Percentiles rank a stretch among this genome's conserved stretches.
phyloP scores from a whole-genome alignment of 2,888 invertebrate genomes.

The Agrotis clavis region DNA sequence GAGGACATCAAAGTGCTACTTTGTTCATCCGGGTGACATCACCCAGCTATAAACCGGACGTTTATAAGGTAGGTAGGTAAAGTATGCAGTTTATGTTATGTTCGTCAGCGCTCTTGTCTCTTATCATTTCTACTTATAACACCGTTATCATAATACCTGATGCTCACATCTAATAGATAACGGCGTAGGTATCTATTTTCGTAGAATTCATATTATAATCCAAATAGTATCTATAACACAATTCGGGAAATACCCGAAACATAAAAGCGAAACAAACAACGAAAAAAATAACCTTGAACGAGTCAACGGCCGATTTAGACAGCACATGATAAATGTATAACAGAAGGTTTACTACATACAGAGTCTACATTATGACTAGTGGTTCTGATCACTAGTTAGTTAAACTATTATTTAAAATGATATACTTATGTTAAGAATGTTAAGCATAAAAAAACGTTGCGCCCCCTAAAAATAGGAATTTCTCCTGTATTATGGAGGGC shows the following conservation, averaged over 20 bases:
- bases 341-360: constrained; percentile 28
- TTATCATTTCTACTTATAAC: background rate
- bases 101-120: background rate
- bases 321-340: background rate
- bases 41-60: no score
- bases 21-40: no score
- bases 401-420: no score
- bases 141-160: background rate
- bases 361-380: background rate
- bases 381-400: no score
- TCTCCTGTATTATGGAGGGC: no score
- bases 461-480: no score
- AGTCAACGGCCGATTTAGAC: background rate
- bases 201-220: background rate
- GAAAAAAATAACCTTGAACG: constrained; percentile 48
- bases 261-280: constrained; percentile 12
- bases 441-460: no score
- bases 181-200: background rate
- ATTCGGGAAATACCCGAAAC: constrained; percentile 28
- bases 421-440: no score
- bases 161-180: constrained; percentile 21
- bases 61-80: no score
- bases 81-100: no score
- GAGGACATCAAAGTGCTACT: no score
- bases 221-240: background rate